Evolutionary conservation across 2,888 invertebrate species (phyloP).

Genomic region (Pimpla rufipes): DNA sequence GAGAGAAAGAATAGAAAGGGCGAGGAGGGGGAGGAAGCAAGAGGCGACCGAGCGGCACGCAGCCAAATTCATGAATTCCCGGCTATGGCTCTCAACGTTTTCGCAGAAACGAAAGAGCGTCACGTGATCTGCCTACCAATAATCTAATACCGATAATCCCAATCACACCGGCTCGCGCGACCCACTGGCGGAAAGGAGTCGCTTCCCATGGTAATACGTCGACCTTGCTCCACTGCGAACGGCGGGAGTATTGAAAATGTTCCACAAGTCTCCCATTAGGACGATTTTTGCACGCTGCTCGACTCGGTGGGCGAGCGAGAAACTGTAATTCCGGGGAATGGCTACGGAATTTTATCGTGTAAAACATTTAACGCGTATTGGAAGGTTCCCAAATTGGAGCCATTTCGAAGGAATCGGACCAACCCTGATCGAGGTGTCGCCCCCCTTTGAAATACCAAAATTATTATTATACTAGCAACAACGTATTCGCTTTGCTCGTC

Average conservation of each 20-base stretch:
- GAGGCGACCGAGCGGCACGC: conserved; percentile 47
- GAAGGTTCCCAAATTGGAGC: no score
- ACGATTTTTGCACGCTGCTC: no score
- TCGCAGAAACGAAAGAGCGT: conserved; percentile 34
- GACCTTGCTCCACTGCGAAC: conserved; percentile 15
- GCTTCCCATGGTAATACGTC: conserved; percentile 4
- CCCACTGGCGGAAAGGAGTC: background rate
- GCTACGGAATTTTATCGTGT: no score
- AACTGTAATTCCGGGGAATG: background rate
- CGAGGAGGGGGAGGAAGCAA: conserved; percentile 36
- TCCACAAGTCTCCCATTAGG: background rate
- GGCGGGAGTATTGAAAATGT: background rate
- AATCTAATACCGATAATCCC: conserved; percentile 46
- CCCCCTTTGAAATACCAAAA: no score
- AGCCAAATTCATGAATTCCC: conserved; percentile 62
- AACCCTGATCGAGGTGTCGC: no score
- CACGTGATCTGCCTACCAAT: conserved; percentile 42
- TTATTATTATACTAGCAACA: no score
- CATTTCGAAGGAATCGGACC: no score
- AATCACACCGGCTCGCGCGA: conserved; percentile 18
- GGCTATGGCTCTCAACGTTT: conserved; percentile 43
- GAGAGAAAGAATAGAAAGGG: conserved; percentile 42
- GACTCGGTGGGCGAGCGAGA: background rate
- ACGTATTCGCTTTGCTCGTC: no score
- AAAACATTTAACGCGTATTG: no score